Conservation (phyloP, 2,888 invertebrate genomes). For the Drosophila subquinaria region DNA sequence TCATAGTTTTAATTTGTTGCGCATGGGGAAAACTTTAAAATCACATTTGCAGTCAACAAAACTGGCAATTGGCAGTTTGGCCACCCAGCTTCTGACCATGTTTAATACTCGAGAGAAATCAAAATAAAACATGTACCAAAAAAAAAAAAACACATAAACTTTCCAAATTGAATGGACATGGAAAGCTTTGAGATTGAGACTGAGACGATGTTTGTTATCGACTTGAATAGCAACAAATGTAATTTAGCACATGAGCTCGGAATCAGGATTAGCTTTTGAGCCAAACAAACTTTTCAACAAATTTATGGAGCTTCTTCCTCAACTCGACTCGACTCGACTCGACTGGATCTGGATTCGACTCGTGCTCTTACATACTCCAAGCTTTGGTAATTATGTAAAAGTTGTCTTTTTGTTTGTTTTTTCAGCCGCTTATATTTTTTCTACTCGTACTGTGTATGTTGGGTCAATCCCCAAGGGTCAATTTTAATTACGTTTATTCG, state of each 20-base stretch:
- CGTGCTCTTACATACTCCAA: slow-evolving; percentile 26
- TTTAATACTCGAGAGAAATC: slow-evolving; percentile 66
- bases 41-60: slow-evolving; percentile 52
- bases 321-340: not conserved
- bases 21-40: slow-evolving; percentile 64
- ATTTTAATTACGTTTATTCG: slow-evolving; percentile 79
- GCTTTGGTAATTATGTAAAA: slow-evolving; percentile 56
- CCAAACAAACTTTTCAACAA: slow-evolving; percentile 8
- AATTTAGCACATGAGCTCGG: slow-evolving; percentile 55
- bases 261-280: slow-evolving; percentile 26
- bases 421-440: slow-evolving; percentile 28
- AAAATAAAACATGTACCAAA: slow-evolving; percentile 55
- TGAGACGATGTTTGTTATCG: slow-evolving; percentile 40
- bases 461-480: slow-evolving; percentile 70
- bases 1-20: slow-evolving; percentile 61
- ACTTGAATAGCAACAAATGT: slow-evolving; percentile 48
- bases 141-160: slow-evolving; percentile 37
- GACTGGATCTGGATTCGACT: not conserved
- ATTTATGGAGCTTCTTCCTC: slow-evolving; percentile 36
- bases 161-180: slow-evolving; percentile 67
- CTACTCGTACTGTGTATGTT: slow-evolving; percentile 24
- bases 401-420: slow-evolving; percentile 32
- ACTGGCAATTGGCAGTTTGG: slow-evolving; percentile 37
- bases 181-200: not conserved
- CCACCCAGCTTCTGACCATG: slow-evolving; percentile 15